phyloP scores from a whole-genome alignment of 1,140 invertebrate species.

The Drosophila malerkotliana region DNA sequence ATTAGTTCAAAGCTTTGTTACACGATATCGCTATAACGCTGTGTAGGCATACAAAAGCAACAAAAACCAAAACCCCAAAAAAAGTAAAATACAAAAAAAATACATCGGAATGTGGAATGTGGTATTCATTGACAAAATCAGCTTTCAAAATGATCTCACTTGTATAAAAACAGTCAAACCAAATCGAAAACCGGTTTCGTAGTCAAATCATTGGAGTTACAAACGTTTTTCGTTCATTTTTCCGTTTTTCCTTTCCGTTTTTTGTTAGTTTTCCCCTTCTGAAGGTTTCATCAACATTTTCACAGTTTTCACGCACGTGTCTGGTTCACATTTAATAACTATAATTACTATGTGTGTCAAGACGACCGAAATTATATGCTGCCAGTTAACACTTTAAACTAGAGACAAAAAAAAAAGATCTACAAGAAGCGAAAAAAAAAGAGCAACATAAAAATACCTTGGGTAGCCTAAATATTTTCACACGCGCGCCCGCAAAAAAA shows the following conservation, averaged over 20 bases:
- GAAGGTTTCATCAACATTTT: background rate
- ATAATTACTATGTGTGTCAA: constrained; percentile 74
- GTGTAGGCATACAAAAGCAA: constrained; percentile 47
- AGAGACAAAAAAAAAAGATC: constrained; percentile 30
- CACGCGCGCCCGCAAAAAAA: constrained; percentile 53
- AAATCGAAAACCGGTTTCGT: constrained; percentile 85
- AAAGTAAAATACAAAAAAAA: constrained; percentile 28
- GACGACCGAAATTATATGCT: constrained; percentile 59
- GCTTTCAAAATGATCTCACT: constrained; percentile 85
- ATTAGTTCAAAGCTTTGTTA: constrained; percentile 79
- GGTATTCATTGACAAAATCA: constrained; percentile 84
- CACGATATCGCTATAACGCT: constrained; percentile 51
- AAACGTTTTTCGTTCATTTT: constrained; percentile 58
- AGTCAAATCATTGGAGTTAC: constrained; percentile 72
- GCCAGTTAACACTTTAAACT: constrained; percentile 68
- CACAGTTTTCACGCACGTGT: constrained; percentile 55
- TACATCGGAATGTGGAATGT: constrained; percentile 77
- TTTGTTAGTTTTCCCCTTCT: constrained; percentile 24
- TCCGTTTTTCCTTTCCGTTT: constrained; percentile 13
- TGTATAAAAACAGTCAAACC: constrained; percentile 84
- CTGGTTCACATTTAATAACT: constrained; percentile 71
- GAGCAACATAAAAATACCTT: constrained; percentile 59
- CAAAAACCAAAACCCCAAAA: constrained; percentile 9
- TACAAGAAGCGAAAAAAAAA: constrained; percentile 20
- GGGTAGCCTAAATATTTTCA: constrained; percentile 74